Base-by-base conservation (phyloP, 2,797 vertebrate species). In the Rhyacichthys aspro region DNA sequence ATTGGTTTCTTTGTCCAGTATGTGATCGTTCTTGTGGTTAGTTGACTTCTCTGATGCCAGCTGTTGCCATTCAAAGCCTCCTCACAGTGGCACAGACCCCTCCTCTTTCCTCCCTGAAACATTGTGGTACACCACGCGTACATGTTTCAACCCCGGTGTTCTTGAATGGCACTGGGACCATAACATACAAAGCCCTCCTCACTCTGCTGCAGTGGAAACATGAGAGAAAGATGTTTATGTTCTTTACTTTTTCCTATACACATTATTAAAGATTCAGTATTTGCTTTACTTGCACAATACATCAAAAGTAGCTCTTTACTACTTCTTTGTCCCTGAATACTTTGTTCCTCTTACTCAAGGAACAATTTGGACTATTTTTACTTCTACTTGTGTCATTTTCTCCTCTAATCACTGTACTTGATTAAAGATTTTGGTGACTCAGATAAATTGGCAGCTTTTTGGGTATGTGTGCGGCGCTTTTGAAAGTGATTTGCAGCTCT, bases 11-110 rank as follows among this genome's bases (percentile, higher is more conserved):
- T 93, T 91, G 90, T 92, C 85, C 85, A 90, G 81, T 92, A 86
- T 92, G 89, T 92, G 89, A 90, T 91, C 68, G 90, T 92, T 91
- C 83, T 89, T 92, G 89, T 92, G 90, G 87, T 91, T 88, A 90
- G 86, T 92, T 89, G 89, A 91, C 87, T 90, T 87, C 86, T 86
- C 85, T 91, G 88, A 88, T 90, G 86, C 90, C 88, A 91, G 87
- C 88, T 87, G 88, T 90, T 89, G 90, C 90, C 91, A 93, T 93
- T 93, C 90, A 92, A 90, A 87, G 85, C 82, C 79, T 86, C 82
- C 79, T 88, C 82, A 89, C 85, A 87, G 81, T 86, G 89, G 88
- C 89, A 88, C 89, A 86, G 76, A 86, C 76, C 67, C 76, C 82
- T 72, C 65, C 23, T 64, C 69, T 78, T 23, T 39, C 77, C 69